Evolutionary conservation across 2,113 vertebrate species (phyloP).

Genomic region (Salvator merianae): DNA sequence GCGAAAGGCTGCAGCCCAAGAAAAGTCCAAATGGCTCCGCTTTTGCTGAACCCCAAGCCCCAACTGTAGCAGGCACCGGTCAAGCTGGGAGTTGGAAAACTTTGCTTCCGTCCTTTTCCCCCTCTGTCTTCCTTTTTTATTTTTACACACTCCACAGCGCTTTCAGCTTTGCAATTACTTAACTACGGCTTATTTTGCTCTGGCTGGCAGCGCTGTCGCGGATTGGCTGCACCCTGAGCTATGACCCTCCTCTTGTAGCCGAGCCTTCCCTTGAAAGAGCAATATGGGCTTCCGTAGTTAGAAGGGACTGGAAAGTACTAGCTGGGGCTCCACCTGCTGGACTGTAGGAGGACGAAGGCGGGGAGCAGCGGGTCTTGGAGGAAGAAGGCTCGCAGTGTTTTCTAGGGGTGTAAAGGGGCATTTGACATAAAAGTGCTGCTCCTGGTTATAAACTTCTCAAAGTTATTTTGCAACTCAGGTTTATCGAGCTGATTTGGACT

Average conservation of each 20-base stretch:
- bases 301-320: constrained; percentile 45
- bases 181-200: constrained; percentile 81
- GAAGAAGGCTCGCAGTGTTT: not conserved
- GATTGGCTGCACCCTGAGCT: constrained; percentile 74
- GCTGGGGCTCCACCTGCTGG: constrained; percentile 74
- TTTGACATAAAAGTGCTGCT: no score
- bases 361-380: not conserved
- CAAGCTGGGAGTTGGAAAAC: constrained; percentile 69
- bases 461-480: no score
- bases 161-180: constrained; percentile 72
- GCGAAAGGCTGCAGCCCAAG: constrained; percentile 62
- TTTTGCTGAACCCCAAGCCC: constrained; percentile 51
- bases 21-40: constrained; percentile 55
- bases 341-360: constrained; percentile 54
- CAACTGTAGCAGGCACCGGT: constrained; percentile 50
- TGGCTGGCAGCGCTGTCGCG: constrained; percentile 70
- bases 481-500: no score
- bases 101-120: constrained; percentile 48
- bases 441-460: no score
- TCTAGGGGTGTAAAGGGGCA: rapidly evolving
- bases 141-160: constrained; percentile 56
- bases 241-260: constrained; percentile 74
- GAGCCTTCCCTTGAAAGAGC: constrained; percentile 61
- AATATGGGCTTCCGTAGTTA: constrained; percentile 53
- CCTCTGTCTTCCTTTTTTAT: constrained; percentile 12